Percentiles rank a stretch among this genome's conserved stretches.
Conservation (phyloP, 2,797 vertebrate species). For the Columba guinea region DNA sequence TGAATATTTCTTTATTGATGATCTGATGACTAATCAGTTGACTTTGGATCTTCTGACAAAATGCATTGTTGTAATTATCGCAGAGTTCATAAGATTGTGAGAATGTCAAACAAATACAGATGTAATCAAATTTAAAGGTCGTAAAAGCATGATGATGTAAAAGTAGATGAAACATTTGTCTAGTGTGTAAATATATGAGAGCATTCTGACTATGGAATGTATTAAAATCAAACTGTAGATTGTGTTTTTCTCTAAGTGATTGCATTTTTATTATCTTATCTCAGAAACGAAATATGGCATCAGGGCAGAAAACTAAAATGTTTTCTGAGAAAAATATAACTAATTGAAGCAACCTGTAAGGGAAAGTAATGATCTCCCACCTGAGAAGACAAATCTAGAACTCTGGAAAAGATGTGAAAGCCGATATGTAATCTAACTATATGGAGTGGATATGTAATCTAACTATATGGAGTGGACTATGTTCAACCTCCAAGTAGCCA, state of each 20-base stretch:
- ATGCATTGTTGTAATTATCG: background rate
- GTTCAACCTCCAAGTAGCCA: background rate
- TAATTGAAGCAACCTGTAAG: background rate
- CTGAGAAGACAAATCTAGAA: background rate
- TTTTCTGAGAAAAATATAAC: background rate
- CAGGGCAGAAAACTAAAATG: background rate
- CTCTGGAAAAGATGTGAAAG: background rate
- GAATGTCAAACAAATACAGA: background rate
- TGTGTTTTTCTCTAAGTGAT: background rate
- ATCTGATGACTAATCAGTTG: background rate
- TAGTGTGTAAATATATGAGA: background rate
- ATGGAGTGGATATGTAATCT: background rate
- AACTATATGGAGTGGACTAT: background rate
- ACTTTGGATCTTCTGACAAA: background rate
- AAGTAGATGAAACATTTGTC: background rate
- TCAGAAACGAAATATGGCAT: background rate
- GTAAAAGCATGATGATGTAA: background rate
- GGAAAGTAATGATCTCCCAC: background rate
- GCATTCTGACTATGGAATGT: background rate
- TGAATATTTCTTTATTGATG: background rate
- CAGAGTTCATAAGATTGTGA: background rate
- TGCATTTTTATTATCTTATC: background rate
- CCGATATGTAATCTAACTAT: fast-evolving
- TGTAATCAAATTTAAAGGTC: background rate
- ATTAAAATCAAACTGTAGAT: background rate